Conservation (phyloP, 2,797 vertebrate species). For the Chromobotia macracanthus region DNA sequence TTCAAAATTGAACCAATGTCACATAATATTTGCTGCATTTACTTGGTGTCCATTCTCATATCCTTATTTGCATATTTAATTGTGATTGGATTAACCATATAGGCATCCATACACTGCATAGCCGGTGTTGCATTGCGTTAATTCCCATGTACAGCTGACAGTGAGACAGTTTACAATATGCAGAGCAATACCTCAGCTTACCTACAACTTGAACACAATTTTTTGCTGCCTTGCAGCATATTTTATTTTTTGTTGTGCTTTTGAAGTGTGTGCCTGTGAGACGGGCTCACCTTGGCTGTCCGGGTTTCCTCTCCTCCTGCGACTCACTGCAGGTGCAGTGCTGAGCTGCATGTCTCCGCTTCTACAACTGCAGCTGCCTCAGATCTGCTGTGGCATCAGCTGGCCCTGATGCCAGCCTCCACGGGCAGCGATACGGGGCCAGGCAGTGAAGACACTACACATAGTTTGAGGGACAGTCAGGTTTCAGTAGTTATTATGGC, state of each 20-base stretch:
- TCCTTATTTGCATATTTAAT: too few relatives aligned
- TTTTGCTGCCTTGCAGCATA: neutral
- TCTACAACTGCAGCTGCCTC: conserved; percentile 43
- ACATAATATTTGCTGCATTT: neutral
- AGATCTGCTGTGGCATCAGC: conserved; percentile 54
- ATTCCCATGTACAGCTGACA: too few relatives aligned
- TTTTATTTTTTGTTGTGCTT: neutral
- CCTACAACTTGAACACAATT: neutral
- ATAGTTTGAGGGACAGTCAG: conserved; percentile 23
- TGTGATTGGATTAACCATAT: neutral
- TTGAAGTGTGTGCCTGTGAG: neutral
- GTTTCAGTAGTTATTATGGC: conserved; percentile 5
- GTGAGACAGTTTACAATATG: too few relatives aligned
- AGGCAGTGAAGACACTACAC: conserved; percentile 40
- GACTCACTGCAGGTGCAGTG: conserved; percentile 65
- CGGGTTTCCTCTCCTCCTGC: conserved; percentile 56
- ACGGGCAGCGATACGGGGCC: conserved; percentile 33
- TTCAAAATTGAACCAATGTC: neutral
- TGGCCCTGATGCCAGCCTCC: conserved; percentile 51
- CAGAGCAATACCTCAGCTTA: neutral
- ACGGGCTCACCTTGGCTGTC: conserved; percentile 72
- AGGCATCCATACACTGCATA: neutral
- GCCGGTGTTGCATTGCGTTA: neutral
- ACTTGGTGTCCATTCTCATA: neutral
- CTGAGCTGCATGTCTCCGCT: conserved; percentile 54